A percentile compares a stretch with the other conserved stretches of the same genome.
phyloP scores from a whole-genome alignment of 2,797 vertebrate species.

The Eospalax fontanierii region DNA sequence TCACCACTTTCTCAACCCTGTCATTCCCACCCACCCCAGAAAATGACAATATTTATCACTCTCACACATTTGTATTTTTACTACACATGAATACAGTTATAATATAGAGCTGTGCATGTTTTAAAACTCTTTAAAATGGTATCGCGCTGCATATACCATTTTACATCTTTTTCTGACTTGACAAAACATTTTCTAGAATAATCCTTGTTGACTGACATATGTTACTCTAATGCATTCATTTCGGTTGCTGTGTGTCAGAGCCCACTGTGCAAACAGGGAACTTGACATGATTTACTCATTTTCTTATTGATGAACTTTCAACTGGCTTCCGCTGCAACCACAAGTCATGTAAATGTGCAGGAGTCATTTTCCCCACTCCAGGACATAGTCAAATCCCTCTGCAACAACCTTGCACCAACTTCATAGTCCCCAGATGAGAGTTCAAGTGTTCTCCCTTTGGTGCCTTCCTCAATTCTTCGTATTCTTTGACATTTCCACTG shows the following conservation, averaged over 20 bases:
- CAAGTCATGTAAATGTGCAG: neutral
- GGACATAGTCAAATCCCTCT: neutral
- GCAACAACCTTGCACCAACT: neutral
- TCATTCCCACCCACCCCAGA: neutral
- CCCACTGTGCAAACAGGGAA: neutral
- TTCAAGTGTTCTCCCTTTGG: neutral
- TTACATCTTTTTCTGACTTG: neutral
- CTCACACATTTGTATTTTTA: neutral
- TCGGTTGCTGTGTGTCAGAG: neutral
- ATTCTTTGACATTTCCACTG: neutral
- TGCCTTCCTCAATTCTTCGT: neutral
- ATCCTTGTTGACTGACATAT: neutral
- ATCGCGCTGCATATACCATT: no score
- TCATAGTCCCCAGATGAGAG: neutral
- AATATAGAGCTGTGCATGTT: neutral
- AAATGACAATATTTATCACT: neutral
- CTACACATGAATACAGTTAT: neutral
- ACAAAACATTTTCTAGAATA: conserved; percentile 20
- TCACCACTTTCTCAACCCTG: neutral
- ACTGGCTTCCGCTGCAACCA: neutral
- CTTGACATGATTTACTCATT: neutral
- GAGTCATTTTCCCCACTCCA: neutral
- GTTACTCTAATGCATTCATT: neutral
- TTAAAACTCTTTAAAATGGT: conserved; percentile 12
- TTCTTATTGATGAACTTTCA: neutral